Conservation (phyloP, 2,797 vertebrate genomes). For the Gallinago solitaria region DNA sequence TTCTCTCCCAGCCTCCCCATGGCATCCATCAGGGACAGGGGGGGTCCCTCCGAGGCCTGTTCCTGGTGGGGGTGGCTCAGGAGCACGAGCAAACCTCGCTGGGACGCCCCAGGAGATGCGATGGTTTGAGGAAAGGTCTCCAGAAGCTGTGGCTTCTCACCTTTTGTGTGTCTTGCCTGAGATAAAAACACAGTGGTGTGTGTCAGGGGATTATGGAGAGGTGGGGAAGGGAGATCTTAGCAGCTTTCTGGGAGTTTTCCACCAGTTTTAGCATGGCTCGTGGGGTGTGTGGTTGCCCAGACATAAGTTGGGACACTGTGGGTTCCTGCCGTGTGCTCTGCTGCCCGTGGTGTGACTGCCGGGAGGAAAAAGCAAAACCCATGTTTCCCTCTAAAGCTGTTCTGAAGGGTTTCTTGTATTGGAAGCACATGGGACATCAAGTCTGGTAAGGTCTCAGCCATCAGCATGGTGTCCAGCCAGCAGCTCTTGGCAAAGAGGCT, state of each 20-base stretch:
- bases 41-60: background rate
- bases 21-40: background rate
- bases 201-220: fast-evolving
- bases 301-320: fast-evolving
- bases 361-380: background rate
- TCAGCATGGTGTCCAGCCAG: fast-evolving
- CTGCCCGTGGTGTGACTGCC: background rate
- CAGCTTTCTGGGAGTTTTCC: background rate
- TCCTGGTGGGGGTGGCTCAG: background rate
- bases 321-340: fast-evolving
- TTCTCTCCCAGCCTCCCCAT: background rate
- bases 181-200: fast-evolving
- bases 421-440: fast-evolving
- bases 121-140: background rate
- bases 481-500: background rate
- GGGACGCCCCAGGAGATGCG: fast-evolving
- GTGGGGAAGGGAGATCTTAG: background rate
- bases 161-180: fast-evolving
- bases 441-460: background rate
- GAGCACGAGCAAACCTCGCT: fast-evolving
- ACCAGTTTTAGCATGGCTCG: fast-evolving
- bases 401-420: background rate
- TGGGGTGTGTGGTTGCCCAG: background rate
- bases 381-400: background rate
- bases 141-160: fast-evolving